phyloP scores from a whole-genome alignment of 2,113 vertebrate species.

The Platycercus adscitus region DNA sequence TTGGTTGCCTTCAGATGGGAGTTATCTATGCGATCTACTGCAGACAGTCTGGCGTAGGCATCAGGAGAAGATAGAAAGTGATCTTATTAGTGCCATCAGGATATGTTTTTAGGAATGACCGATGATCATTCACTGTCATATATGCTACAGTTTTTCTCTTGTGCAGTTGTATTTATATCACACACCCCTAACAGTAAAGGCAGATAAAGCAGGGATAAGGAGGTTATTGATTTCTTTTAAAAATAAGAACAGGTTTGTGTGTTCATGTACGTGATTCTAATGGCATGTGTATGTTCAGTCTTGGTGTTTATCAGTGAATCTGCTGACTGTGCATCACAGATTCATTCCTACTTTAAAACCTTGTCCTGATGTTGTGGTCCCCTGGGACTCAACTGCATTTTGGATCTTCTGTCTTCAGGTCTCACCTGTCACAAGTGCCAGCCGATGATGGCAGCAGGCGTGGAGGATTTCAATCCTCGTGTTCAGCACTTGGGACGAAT shows the following conservation, averaged over 20 bases:
- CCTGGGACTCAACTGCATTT: not conserved
- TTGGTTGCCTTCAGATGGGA: not conserved
- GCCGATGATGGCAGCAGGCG: not conserved
- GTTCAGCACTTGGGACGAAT: fast-evolving
- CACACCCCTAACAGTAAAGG: not conserved
- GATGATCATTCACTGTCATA: not conserved
- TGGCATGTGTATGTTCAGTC: not conserved
- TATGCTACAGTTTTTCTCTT: not conserved
- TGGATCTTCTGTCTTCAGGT: not conserved
- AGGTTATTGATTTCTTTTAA: not conserved
- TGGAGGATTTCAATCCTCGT: not conserved
- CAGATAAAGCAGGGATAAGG: not conserved
- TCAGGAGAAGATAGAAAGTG: not conserved
- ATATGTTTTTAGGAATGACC: not conserved
- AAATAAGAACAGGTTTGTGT: not conserved
- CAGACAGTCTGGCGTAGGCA: not conserved
- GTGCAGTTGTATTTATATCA: not conserved
- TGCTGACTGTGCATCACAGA: fast-evolving
- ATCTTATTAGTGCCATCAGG: not conserved
- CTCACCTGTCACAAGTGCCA: not conserved
- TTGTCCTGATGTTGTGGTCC: not conserved
- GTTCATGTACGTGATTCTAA: not conserved
- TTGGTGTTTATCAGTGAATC: not conserved
- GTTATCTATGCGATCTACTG: not conserved
- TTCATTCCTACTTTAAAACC: not conserved